Base-by-base conservation (phyloP, 2,113 vertebrate species). In the Chlorodrepanis virens region DNA sequence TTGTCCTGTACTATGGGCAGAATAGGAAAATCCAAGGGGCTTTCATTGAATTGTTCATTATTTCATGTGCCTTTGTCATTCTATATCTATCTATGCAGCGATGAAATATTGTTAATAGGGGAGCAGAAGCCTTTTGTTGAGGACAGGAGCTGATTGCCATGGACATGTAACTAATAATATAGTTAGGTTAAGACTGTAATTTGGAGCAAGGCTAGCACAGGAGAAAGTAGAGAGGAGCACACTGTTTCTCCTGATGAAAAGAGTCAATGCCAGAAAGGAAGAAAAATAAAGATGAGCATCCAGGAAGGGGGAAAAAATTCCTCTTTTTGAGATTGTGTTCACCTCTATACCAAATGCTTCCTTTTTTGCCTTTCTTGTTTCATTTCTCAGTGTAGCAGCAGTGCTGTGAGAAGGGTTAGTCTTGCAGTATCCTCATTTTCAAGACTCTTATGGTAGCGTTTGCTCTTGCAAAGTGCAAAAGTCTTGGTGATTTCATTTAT, bases 11-110 rank as follows among this genome's bases (percentile, higher is more conserved):
- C 59, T 85, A 49, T 50, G 33, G 78, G 35, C 63, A 97, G 94
- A 97, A 97, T 74, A 96, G 81, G 85, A 91, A 93, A 93, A 93
- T 96, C 91, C 95, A 96, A 97, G 91, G 87, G 89, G 37, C 63
- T 44, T 96, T 90, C 95, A 95, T 83, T 88, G 85, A 4, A 4
- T 54, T 75, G 83, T 96, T 96, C 88, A 77, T 95, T 96, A 91
- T 93, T 97, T 92, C 79, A 63, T 40, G 65, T 76, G 60, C 76
- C 81, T 98, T 94, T 97, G 93, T 96, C 89, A 77, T 91, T 93
- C 89, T 93, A 47, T 78, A 35, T 90, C 71, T 77, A 80, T 94
- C 93, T 84, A 45, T 67, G 91, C 82, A 92, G 91, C 1, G 1
- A 87, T 94, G 94, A 97, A 94, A 93, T 86, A 60, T 44, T 63